Percentiles rank a stretch among this genome's conserved stretches.
These are phyloP conservation scores for Perizoma affinitatum DNA, from an alignment of 2,888 invertebrate genomes.

Conservation along the genomic window DNA sequence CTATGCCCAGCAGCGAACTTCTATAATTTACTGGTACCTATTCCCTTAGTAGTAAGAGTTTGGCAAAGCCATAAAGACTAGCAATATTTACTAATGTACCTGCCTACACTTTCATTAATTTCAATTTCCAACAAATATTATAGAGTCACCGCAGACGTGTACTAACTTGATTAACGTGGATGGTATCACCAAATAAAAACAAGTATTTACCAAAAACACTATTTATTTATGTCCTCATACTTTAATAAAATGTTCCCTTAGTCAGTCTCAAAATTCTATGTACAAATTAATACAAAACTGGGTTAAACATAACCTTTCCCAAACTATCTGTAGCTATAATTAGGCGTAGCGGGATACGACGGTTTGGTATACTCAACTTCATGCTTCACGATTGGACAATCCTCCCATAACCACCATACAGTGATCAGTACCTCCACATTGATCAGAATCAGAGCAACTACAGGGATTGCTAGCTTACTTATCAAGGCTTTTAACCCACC, in stretches of 20 bases:
- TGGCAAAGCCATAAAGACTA: too few relatives aligned
- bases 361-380: constrained; percentile 36
- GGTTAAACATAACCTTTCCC: constrained; percentile 34
- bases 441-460: constrained; percentile 67
- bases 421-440: constrained; percentile 72
- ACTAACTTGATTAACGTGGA: too few relatives aligned
- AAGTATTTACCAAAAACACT: neutral
- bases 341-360: constrained; percentile 49
- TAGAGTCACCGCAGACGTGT: too few relatives aligned
- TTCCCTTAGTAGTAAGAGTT: too few relatives aligned
- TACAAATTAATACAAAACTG: constrained; percentile 46
- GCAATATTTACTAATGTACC: too few relatives aligned
- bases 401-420: constrained; percentile 81
- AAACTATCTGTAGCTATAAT: constrained; percentile 51
- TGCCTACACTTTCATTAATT: too few relatives aligned
- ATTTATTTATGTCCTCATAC: constrained; percentile 16
- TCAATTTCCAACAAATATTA: too few relatives aligned
- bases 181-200: neutral
- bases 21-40: too few relatives aligned
- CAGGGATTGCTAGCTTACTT: constrained; percentile 70
- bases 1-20: too few relatives aligned
- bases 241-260: constrained; percentile 28
- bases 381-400: constrained; percentile 54
- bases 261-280: constrained; percentile 38
- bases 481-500: constrained; percentile 70